Evolutionary conservation across 2,797 vertebrate genomes (phyloP).

Genomic region (Darevskia nairensis): DNA sequence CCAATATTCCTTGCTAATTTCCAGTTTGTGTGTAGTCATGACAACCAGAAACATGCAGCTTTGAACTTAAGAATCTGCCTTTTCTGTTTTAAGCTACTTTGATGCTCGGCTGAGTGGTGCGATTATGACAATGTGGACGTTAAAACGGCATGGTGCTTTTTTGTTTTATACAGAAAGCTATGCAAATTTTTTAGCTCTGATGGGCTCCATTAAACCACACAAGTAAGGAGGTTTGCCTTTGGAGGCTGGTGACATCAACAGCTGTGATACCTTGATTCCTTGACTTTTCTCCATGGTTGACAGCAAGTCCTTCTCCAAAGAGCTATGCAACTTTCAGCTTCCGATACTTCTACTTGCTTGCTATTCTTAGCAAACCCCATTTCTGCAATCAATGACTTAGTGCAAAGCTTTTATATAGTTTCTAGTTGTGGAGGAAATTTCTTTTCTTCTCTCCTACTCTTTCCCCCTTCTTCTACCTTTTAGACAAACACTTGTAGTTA

Average conservation of each 20-base stretch:
- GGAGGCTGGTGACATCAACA: background rate
- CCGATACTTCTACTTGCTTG: constrained; percentile 72
- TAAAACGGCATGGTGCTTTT: background rate
- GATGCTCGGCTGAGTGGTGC: background rate
- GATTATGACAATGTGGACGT: background rate
- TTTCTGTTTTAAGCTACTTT: background rate
- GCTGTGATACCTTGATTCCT: background rate
- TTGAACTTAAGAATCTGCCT: background rate
- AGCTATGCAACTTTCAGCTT: constrained; percentile 69
- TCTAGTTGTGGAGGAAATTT: constrained; percentile 65
- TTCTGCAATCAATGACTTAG: constrained; percentile 68
- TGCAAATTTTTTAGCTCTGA: background rate
- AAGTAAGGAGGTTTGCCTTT: background rate
- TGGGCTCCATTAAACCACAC: background rate
- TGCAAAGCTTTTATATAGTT: constrained; percentile 69
- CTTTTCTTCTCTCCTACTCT: constrained; percentile 21
- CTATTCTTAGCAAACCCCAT: constrained; percentile 71
- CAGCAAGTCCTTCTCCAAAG: constrained; percentile 59
- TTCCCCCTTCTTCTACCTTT: constrained; percentile 69
- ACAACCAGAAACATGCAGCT: background rate
- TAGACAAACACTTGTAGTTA: constrained; percentile 61
- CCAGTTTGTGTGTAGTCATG: background rate
- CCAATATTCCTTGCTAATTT: background rate
- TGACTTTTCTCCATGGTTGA: constrained; percentile 49
- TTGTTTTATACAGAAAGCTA: background rate